phyloP scores from a whole-genome alignment of 2,888 invertebrate species.

The Elgonia sp. region DNA sequence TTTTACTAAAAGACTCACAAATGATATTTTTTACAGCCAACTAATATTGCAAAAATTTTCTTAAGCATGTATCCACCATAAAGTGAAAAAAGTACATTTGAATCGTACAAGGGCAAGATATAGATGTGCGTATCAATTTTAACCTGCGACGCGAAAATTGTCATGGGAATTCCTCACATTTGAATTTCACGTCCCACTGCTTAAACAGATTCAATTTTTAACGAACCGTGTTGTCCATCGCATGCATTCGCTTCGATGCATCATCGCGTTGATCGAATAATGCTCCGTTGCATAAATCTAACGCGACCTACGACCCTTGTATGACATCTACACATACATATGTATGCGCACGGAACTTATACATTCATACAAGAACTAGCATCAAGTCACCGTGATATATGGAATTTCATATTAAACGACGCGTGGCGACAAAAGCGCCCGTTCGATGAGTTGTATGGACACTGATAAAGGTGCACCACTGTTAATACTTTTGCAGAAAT shows the following conservation, averaged over 20 bases:
- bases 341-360: conserved; percentile 66
- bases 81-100: not conserved
- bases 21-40: too few species aligned
- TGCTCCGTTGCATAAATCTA: conserved; percentile 78
- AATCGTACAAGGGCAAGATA: conserved; percentile 18
- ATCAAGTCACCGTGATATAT: conserved; percentile 67
- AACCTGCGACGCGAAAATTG: conserved; percentile 66
- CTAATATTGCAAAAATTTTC: too few species aligned
- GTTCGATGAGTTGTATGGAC: conserved; percentile 52
- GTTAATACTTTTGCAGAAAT: conserved; percentile 39
- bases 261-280: conserved; percentile 80
- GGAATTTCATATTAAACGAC: conserved; percentile 75
- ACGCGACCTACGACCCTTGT: conserved; percentile 73
- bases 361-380: conserved; percentile 71
- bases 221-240: conserved; percentile 82
- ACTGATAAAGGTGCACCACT: conserved; percentile 46
- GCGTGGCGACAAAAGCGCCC: conserved; percentile 66
- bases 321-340: conserved; percentile 71
- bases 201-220: conserved; percentile 84
- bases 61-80: too few species aligned
- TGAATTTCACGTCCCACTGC: conserved; percentile 82
- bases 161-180: conserved; percentile 79
- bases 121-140: conserved; percentile 79
- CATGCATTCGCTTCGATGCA: conserved; percentile 79
- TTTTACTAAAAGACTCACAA: too few species aligned